Evolutionary conservation across 2,797 vertebrate genomes (phyloP).

Genomic region (Chelon auratus): DNA sequence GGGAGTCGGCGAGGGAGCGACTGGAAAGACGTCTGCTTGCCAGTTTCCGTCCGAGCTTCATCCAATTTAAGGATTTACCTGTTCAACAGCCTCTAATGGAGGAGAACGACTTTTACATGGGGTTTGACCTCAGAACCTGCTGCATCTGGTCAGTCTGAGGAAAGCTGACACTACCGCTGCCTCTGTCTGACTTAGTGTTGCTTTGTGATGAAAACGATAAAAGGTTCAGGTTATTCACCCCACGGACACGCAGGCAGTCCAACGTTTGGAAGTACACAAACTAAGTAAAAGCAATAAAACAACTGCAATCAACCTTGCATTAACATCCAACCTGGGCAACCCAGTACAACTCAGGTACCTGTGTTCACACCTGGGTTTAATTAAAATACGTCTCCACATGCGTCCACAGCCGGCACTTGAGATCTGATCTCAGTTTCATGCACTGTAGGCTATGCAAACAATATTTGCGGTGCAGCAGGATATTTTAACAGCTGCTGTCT

Average conservation of each 20-base stretch:
- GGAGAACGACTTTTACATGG: background rate
- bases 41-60: slow-evolving; percentile 30
- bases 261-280: background rate
- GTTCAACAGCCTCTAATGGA: slow-evolving; percentile 8
- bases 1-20: slow-evolving; percentile 32
- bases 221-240: background rate
- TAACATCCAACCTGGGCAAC: no score
- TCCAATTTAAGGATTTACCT: slow-evolving; percentile 49
- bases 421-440: no score
- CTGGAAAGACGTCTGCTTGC: slow-evolving; percentile 36
- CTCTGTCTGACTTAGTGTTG: background rate
- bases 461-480: no score
- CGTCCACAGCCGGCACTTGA: no score
- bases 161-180: background rate
- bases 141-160: background rate
- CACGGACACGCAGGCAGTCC: background rate
- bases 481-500: no score
- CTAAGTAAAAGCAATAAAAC: background rate
- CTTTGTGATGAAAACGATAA: background rate
- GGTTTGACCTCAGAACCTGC: slow-evolving; percentile 8
- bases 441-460: no score
- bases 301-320: no score
- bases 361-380: no score
- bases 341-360: no score
- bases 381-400: no score